Percentiles rank a stretch among this genome's conserved stretches.
These are phyloP conservation scores for Pseudanteris insignis DNA, from an alignment of 2,888 invertebrate genomes.

Conservation along the genomic window DNA sequence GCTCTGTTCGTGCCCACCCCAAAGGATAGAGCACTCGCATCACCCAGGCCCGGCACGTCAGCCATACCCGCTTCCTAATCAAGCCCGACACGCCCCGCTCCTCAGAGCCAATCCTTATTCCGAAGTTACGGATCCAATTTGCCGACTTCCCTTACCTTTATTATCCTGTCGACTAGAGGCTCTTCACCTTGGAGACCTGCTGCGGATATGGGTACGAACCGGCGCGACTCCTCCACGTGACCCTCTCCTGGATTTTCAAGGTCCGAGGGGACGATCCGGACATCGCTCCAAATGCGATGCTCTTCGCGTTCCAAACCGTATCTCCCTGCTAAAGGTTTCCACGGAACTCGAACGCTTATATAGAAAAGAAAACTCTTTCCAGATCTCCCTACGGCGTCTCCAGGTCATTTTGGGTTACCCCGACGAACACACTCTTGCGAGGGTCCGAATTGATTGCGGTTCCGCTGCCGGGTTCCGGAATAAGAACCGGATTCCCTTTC, in stretches of 20 bases:
- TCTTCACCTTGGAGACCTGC: slow-evolving; percentile 70
- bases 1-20: slow-evolving; percentile 53
- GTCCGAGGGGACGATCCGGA: slow-evolving; percentile 66
- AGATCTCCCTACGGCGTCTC: slow-evolving; percentile 70
- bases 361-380: slow-evolving; percentile 69
- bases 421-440: slow-evolving; percentile 67
- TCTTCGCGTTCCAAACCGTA: slow-evolving; percentile 69
- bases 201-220: slow-evolving; percentile 52
- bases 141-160: slow-evolving; percentile 77
- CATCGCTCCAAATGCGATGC: slow-evolving; percentile 67
- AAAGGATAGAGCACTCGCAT: slow-evolving; percentile 45
- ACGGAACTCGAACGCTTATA: slow-evolving; percentile 69
- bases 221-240: slow-evolving; percentile 60
- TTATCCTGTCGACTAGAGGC: slow-evolving; percentile 71
- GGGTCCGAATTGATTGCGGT: slow-evolving; percentile 68
- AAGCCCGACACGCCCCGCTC: slow-evolving; percentile 72
- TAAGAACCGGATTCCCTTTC: slow-evolving; percentile 71
- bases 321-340: slow-evolving; percentile 69
- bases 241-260: slow-evolving; percentile 68
- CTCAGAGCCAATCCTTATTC: slow-evolving; percentile 80
- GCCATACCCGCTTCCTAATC: slow-evolving; percentile 65
- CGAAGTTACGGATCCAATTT: slow-evolving; percentile 75
- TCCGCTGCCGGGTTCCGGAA: slow-evolving; percentile 72
- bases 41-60: slow-evolving; percentile 47
- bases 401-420: slow-evolving; percentile 67